Base-by-base conservation (phyloP, 1,140 invertebrate genomes). In the Papilio polyxenes region DNA sequence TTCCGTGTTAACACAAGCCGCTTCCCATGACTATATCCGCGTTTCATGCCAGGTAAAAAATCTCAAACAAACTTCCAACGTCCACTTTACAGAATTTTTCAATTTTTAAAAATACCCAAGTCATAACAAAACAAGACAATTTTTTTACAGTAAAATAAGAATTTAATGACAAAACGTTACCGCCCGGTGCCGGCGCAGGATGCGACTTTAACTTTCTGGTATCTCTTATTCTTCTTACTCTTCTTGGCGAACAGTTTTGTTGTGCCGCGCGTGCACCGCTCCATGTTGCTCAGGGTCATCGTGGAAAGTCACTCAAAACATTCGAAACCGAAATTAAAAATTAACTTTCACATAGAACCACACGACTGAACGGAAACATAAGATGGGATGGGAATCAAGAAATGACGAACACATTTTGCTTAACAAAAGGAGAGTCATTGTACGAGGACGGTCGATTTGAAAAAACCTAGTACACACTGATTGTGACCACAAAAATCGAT, bases 171-270 rank as follows among this genome's bases (percentile, higher is more conserved):
- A 6, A 9, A 53, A 83, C 85, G 81, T 92, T 89, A 94, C 92
- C 91, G 91, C 83, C 92, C 91, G 10, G 88, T 85, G 65, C 92
- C 92, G 9, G 89, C 91, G 6, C 91, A 59, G n/a, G 56, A 20
- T 15, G 23, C 91, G 11, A 89, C 83, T 86, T 94, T 94, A 37
- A 85, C 82, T 83, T 93, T 94, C 72, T 86, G 85, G 82, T 89
- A 85, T 81, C 90, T 90, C 79, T 94, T 94, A 8, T 82, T 91
- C 83, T 94, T 94, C 86, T 94, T 93, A 74, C 83, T 91, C 81
- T 94, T 94, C 87, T 93, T 92, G 20, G 91, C 91, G 82, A 94
- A 94, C 10, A 93, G 82, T 78, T 92, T 94, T 72, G 86, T 88
- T 3, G 90, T 87, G 53, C 91, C 88, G 82, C 88, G 85, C 85